Evolutionary conservation across 1,140 invertebrate species (phyloP).

Genomic region (Penaeus vannamei): DNA sequence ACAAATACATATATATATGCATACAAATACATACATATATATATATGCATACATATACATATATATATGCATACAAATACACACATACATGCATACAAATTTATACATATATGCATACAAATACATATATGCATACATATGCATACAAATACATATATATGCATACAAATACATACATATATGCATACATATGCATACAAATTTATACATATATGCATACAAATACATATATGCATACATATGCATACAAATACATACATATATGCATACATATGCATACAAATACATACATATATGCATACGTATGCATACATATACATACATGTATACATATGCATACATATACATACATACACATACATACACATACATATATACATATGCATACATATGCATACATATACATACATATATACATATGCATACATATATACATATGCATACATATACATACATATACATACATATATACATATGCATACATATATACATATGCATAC

Average conservation of each 20-base stretch:
- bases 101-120: conserved; percentile 6
- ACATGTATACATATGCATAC: conserved; percentile 33
- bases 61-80: background rate
- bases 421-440: conserved; percentile 28
- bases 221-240: conserved; percentile 30
- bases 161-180: conserved; percentile 8
- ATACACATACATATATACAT: conserved; percentile 29
- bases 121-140: conserved; percentile 21
- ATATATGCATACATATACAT: background rate
- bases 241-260: background rate
- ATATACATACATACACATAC: conserved; percentile 19
- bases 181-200: background rate
- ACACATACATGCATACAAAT: background rate
- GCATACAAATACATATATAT: background rate
- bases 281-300: background rate
- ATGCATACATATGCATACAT: conserved; percentile 33
- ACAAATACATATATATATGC: too few relatives aligned
- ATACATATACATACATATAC: too few relatives aligned
- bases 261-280: background rate
- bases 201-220: conserved; percentile 20
- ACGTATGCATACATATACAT: conserved; percentile 23
- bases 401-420: conserved; percentile 26
- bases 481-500: conserved; percentile 2
- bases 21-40: background rate
- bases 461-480: conserved; percentile 5